Evolutionary conservation across 2,888 invertebrate genomes (phyloP).

Genomic region (Hermaeophaga mercurialis): DNA sequence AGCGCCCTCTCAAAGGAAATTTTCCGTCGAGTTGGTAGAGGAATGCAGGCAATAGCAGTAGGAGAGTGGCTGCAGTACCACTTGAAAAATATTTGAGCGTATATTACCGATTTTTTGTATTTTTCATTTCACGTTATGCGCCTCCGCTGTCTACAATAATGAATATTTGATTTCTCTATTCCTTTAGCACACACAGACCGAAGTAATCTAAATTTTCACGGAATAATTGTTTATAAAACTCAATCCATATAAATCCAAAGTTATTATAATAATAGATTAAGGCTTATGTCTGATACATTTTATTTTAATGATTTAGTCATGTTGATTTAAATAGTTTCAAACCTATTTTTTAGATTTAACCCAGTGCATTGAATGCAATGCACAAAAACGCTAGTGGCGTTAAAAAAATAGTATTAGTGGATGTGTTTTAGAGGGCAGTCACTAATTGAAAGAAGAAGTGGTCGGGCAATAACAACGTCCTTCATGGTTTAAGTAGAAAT

Average conservation of each 20-base stretch:
- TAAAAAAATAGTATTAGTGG: too few relatives aligned
- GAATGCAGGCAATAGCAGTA: slow-evolving; percentile 35
- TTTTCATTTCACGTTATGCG: neutral
- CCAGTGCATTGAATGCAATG: too few relatives aligned
- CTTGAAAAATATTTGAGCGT: slow-evolving; percentile 28
- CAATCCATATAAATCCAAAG: too few relatives aligned
- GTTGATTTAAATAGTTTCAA: too few relatives aligned
- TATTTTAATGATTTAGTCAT: too few relatives aligned
- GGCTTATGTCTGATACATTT: too few relatives aligned
- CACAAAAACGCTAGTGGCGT: too few relatives aligned
- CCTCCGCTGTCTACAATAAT: neutral
- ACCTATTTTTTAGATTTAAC: too few relatives aligned
- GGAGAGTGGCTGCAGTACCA: slow-evolving; percentile 19
- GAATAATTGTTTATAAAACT: too few relatives aligned
- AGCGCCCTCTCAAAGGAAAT: slow-evolving; percentile 26
- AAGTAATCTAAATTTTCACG: too few relatives aligned
- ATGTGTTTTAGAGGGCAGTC: slow-evolving; percentile 43
- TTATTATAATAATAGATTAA: too few relatives aligned
- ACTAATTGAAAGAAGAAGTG: slow-evolving; percentile 50
- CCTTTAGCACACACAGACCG: too few relatives aligned
- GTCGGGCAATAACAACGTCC: slow-evolving; percentile 47
- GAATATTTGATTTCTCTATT: slow-evolving; percentile 11
- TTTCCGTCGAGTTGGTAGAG: slow-evolving; percentile 31
- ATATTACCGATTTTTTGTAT: slow-evolving; percentile 14
- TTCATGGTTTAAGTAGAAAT: slow-evolving; percentile 49